Conservation (phyloP, 92 coral and sea anemone genomes). For the Bergia sp. region DNA sequence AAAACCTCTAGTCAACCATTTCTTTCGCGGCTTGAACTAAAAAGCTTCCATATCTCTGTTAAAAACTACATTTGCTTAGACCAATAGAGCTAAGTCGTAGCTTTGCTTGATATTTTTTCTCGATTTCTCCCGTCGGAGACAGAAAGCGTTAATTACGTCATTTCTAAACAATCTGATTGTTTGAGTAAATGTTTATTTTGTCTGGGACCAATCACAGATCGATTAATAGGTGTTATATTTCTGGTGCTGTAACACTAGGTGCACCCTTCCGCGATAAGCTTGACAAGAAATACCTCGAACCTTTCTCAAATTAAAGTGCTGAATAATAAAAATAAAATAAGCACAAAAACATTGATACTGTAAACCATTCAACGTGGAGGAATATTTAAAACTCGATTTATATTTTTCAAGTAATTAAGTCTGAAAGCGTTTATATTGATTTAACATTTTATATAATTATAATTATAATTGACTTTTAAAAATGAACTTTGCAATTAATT, state of each 20-base stretch:
- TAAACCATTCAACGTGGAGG: neutral
- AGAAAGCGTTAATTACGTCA: constrained; percentile 22
- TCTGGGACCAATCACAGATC: constrained; percentile 19
- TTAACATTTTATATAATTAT: too few species aligned
- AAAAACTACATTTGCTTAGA: neutral
- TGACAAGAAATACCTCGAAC: neutral
- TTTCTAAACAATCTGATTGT: constrained; percentile 30
- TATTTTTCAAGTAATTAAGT: too few species aligned
- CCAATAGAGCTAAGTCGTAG: neutral
- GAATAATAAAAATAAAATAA: too few species aligned
- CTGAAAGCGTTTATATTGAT: too few species aligned
- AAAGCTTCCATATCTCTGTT: neutral
- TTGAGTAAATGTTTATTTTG: neutral
- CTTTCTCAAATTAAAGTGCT: neutral
- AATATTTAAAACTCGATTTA: too few species aligned
- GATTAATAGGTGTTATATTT: neutral
- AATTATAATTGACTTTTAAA: too few species aligned
- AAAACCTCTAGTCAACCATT: neutral
- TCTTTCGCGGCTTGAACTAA: neutral
- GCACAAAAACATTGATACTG: neutral
- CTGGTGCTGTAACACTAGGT: constrained; percentile 10
- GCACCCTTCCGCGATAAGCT: neutral
- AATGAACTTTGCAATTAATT: too few species aligned
- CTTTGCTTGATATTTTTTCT: neutral
- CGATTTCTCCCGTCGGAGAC: constrained; percentile 1